Evolutionary conservation across 2,888 invertebrate genomes (phyloP).

Genomic region (Pemphredon lugubris): DNA sequence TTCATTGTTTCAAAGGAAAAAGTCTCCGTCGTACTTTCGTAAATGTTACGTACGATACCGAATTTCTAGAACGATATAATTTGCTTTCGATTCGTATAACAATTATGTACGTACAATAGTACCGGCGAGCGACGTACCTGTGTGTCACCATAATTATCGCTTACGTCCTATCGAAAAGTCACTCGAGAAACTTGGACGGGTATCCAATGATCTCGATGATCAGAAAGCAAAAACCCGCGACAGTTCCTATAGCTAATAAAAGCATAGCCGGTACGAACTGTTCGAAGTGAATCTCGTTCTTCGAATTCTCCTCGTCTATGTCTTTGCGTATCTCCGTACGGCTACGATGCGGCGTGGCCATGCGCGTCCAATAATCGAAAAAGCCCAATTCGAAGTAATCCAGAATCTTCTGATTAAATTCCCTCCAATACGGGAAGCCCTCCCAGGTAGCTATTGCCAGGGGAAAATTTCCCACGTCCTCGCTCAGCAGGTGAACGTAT

Average conservation of each 20-base stretch:
- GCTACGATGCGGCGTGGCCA: not conserved
- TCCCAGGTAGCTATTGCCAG: conserved; percentile 69
- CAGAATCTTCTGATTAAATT: conserved; percentile 62
- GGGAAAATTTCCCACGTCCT: conserved; percentile 67
- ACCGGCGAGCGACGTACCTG: no score
- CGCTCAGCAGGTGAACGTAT: conserved; percentile 63
- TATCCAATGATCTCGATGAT: conserved; percentile 58
- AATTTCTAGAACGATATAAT: no score
- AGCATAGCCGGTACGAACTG: conserved; percentile 68
- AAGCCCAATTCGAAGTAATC: conserved; percentile 65
- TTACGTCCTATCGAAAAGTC: not conserved
- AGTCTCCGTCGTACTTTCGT: no score
- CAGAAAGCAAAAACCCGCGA: conserved; percentile 38
- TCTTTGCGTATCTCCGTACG: no score
- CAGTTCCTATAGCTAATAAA: conserved; percentile 64
- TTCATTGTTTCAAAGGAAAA: no score
- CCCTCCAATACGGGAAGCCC: conserved; percentile 67
- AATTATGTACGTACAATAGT: no score
- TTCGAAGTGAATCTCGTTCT: conserved; percentile 37
- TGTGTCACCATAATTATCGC: not conserved
- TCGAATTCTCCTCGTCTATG: not conserved
- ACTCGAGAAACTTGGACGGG: conserved; percentile 32
- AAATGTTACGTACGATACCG: no score
- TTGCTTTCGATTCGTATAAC: no score
- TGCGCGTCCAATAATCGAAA: conserved; percentile 51